Evolutionary conservation across 2,797 vertebrate species (phyloP).

Genomic region (Bradypus variegatus): DNA sequence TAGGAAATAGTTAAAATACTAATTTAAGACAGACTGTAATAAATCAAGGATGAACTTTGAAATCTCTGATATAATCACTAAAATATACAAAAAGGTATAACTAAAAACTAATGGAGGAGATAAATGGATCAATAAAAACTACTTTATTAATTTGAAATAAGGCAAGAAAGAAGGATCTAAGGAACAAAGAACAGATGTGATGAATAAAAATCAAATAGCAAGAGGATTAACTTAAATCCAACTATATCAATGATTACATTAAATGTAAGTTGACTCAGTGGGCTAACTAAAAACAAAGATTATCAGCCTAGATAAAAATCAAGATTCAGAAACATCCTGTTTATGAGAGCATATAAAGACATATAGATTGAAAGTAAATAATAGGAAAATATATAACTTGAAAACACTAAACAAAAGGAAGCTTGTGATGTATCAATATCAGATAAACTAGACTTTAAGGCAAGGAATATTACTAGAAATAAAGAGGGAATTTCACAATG

Average conservation of each 20-base stretch:
- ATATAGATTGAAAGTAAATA: neutral
- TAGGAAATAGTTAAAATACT: neutral
- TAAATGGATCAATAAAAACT: neutral
- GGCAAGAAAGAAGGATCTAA: neutral
- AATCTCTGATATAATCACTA: neutral
- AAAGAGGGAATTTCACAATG: neutral
- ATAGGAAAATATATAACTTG: neutral
- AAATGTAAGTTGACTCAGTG: neutral
- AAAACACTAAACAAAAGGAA: neutral
- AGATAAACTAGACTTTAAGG: neutral
- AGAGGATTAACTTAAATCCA: no score
- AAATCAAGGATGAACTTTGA: neutral
- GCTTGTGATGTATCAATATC: neutral
- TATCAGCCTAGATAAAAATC: neutral
- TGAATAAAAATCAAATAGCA: neutral
- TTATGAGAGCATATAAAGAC: neutral
- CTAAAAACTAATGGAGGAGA: neutral
- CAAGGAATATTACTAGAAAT: neutral
- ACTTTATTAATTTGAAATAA: neutral
- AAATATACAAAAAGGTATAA: neutral
- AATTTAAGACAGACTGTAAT: neutral
- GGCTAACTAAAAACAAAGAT: neutral
- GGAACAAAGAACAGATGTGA: neutral
- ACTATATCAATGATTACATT: no score
- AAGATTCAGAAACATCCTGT: neutral